Evolutionary conservation across 1,140 invertebrate genomes (phyloP), one percentile per base, ranked within the genome.

Genomic region (Pseudomyrmex concolor): DNA sequence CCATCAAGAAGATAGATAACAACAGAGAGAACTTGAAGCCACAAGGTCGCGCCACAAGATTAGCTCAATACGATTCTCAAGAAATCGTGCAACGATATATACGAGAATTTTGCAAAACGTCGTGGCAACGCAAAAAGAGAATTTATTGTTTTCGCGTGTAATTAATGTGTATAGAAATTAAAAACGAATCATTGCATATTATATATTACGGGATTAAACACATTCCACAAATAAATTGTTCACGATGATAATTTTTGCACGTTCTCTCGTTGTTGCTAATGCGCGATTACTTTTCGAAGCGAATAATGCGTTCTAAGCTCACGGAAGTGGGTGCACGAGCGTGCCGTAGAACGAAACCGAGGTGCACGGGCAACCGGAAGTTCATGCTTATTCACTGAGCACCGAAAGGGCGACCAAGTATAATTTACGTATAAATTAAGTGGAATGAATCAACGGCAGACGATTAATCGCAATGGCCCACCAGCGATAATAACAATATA

Each of bases 301-400:
- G 12, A 17, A 9, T 80, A 59, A 70, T 50, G 43, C 54, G n/a
- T 70, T 71, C 55, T 48, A 17, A 48, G 54, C 22, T 70, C 43
- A 68, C 45, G 22, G 54, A 51, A 59, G 54, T 50, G 57, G 43
- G n/a, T 12, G 50, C 67, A 66, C 34, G 22, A 63, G 68, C 66
- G 19, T 83, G 74, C 17, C 45, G 45, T 83, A 85, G 73, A 85
- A 70, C 59, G 72, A 55, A 88, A 83, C 80, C 67, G 82, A 89
- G 83, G 86, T 90, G 88, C 87, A 90, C 85, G 83, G 91, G 80
- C 89, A 34, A 90, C 90, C 93, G 93, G 93, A 94, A 94, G 91
- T 94, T 91, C 86, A 92, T 93, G 90, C 91, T 94, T 93, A 94
- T 93, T 94, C 93, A 93, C 92, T 90, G 89, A 91, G 90, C 89